Conservation (phyloP, 2,797 vertebrate genomes). For the Clarias laeviceps region DNA sequence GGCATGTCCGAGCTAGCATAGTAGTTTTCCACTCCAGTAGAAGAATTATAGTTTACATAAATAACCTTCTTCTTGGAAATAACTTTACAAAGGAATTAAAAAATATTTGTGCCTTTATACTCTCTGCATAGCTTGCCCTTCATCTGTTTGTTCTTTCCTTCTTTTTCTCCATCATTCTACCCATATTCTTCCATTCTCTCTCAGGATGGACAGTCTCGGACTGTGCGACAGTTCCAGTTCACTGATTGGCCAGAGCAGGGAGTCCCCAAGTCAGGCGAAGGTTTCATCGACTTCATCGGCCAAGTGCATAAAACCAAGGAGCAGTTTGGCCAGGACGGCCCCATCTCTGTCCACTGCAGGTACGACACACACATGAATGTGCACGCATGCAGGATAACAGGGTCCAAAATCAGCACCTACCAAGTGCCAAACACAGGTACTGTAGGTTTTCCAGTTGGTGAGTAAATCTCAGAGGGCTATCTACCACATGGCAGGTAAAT, state of each 20-base stretch:
- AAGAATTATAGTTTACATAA: too few relatives aligned
- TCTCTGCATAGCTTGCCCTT: not conserved
- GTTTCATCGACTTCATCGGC: slow-evolving; percentile 97
- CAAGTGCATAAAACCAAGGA: slow-evolving; percentile 99
- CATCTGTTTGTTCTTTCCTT: not conserved
- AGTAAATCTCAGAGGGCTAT: too few relatives aligned
- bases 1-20: not conserved
- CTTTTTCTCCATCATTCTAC: not conserved
- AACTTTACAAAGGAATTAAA: not conserved
- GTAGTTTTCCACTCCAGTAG: not conserved
- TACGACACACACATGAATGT: slow-evolving; percentile 56
- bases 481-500: too few relatives aligned
- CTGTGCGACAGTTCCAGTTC: slow-evolving; percentile 90
- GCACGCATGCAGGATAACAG: not conserved
- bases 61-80: not conserved
- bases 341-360: slow-evolving; percentile 99
- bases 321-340: slow-evolving; percentile 97
- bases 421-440: too few relatives aligned
- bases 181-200: slow-evolving; percentile 16
- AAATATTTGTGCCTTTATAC: not conserved
- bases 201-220: slow-evolving; percentile 95
- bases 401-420: too few relatives aligned
- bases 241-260: slow-evolving; percentile 96
- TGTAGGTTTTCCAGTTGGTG: too few relatives aligned
- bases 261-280: slow-evolving; percentile 96